Conservation (phyloP, 2,113 vertebrate genomes). For the Atrichornis clamosus region DNA sequence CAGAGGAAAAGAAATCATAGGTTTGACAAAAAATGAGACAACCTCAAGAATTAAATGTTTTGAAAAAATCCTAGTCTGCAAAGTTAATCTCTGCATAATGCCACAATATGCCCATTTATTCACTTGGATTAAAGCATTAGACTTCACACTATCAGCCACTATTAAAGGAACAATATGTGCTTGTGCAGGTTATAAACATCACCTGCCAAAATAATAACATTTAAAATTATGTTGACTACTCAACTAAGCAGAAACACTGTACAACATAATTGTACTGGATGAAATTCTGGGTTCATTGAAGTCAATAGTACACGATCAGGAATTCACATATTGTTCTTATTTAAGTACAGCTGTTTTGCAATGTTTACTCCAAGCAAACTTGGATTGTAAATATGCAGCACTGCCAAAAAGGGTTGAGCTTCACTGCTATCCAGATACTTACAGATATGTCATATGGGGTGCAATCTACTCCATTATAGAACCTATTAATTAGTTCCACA, state of each 20-base stretch:
- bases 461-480: neutral
- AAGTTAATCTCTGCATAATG: neutral
- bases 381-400: constrained; percentile 32
- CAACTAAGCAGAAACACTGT: neutral
- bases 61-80: neutral
- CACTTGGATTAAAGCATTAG: neutral
- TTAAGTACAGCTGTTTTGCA: constrained; percentile 47
- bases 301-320: neutral
- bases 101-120: neutral
- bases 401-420: constrained; percentile 10
- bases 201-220: neutral
- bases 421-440: neutral
- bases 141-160: neutral
- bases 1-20: accelerated
- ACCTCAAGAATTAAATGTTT: neutral
- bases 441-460: neutral
- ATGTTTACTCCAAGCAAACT: constrained; percentile 23
- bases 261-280: neutral
- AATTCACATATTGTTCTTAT: constrained; percentile 56
- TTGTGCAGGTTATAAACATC: neutral
- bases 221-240: neutral
- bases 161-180: neutral
- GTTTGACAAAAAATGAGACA: neutral
- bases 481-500: constrained; percentile 42
- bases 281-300: neutral